A percentile compares a stretch with the other conserved stretches of the same genome.
Evolutionary conservation across 2,797 vertebrate genomes (phyloP).

Genomic region (Siniperca scherzeri): DNA sequence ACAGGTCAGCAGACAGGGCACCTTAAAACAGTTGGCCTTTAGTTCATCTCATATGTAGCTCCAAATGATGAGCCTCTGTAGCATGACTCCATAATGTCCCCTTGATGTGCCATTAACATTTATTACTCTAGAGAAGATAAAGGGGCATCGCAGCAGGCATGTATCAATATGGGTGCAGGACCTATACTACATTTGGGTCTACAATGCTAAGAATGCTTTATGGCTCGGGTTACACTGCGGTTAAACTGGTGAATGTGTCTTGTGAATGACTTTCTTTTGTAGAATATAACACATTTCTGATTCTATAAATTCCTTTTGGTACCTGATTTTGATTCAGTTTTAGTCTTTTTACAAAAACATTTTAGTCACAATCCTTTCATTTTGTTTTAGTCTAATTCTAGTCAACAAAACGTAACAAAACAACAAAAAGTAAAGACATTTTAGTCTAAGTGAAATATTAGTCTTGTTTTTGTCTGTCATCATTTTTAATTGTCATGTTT

Average conservation of each 20-base stretch:
- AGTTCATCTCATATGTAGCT: conserved; percentile 85
- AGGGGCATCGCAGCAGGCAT: conserved; percentile 14
- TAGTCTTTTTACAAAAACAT: too few relatives aligned
- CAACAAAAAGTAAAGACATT: neutral
- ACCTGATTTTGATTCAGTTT: neutral
- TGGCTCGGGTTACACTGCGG: neutral
- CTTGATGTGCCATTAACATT: conserved; percentile 75
- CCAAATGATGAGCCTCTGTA: conserved; percentile 91
- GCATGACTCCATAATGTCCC: conserved; percentile 85
- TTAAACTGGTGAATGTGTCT: too few relatives aligned
- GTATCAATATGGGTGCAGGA: neutral
- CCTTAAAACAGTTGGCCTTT: conserved; percentile 90
- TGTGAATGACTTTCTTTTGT: neutral
- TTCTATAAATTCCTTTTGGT: neutral
- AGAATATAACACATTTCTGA: neutral
- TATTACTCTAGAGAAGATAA: conserved; percentile 55
- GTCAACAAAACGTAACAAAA: neutral
- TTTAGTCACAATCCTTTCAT: neutral
- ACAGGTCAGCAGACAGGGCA: conserved; percentile 90
- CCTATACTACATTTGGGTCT: neutral
- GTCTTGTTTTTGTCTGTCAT: neutral
- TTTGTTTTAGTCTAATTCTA: neutral
- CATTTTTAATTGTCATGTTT: neutral
- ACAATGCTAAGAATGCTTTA: neutral
- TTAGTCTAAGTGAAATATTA: neutral